Conservation (phyloP, 2,888 invertebrate species). For the Temnothorax unifasciatus region DNA sequence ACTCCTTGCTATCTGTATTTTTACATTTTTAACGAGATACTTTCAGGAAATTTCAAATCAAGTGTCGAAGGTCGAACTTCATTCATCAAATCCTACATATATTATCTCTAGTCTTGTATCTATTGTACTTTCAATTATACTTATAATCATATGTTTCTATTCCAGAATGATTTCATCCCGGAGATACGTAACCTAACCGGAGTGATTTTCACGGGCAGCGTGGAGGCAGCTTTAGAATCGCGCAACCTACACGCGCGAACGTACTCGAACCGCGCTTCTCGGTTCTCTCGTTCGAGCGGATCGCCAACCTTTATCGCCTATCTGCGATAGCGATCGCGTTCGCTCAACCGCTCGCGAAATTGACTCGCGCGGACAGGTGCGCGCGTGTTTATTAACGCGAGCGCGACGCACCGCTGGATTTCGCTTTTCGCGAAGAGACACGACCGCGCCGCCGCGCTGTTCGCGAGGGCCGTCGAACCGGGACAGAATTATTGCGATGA, state of each 20-base stretch:
- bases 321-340: slow-evolving; percentile 60
- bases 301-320: slow-evolving; percentile 63
- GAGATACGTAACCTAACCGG: neutral
- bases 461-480: neutral
- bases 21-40: neutral
- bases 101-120: neutral
- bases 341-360: slow-evolving; percentile 62
- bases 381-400: neutral
- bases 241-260: slow-evolving; percentile 58
- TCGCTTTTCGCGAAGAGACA: slow-evolving; percentile 18
- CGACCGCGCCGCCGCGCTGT: too few relatives aligned
- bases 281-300: slow-evolving; percentile 55
- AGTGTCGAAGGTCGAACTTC: neutral
- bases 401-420: slow-evolving; percentile 1
- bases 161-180: neutral
- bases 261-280: slow-evolving; percentile 21
- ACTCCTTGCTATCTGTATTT: neutral
- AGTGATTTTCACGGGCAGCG: slow-evolving; percentile 17
- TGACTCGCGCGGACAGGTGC: slow-evolving; percentile 57
- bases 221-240: slow-evolving; percentile 45
- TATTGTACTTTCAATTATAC: neutral
- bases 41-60: neutral
- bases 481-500: neutral
- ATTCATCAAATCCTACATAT: neutral
- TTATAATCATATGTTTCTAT: neutral